Evolutionary conservation across 2,113 vertebrate species (phyloP).

Genomic region (Cacatua alba): DNA sequence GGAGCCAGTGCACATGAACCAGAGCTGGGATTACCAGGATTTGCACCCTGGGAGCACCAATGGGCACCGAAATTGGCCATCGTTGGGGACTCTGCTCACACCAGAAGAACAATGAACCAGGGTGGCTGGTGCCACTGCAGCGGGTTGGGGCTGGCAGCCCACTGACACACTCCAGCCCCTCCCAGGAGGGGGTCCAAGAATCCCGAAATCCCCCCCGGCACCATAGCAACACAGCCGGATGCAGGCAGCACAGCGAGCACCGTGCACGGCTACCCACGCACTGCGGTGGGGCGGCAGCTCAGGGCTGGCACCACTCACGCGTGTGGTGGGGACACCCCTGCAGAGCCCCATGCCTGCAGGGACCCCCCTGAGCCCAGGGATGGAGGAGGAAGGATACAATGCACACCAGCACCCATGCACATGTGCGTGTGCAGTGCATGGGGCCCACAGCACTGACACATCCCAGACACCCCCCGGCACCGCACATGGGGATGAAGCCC

Average conservation of each 20-base stretch:
- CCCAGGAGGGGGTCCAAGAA: background rate
- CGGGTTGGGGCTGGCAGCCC: background rate
- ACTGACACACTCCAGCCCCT: background rate
- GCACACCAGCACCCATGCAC: rapidly evolving
- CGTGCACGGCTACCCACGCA: background rate
- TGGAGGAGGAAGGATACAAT: background rate
- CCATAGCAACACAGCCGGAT: constrained; percentile 9
- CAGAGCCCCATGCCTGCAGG: background rate
- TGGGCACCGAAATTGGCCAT: rapidly evolving
- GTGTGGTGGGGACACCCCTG: background rate
- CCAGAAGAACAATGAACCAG: rapidly evolving
- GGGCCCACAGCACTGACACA: background rate
- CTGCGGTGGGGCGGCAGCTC: background rate
- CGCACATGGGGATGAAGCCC: background rate
- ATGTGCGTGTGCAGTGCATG: rapidly evolving
- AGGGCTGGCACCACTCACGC: background rate
- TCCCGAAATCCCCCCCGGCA: background rate
- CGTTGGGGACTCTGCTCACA: rapidly evolving
- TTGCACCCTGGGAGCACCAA: background rate
- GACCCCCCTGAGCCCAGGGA: background rate
- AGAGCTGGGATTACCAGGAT: background rate
- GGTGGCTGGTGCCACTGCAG: background rate
- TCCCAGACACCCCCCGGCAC: too few relatives aligned
- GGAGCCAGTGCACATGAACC: rapidly evolving
- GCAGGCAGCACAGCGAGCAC: background rate